Evolutionary conservation across 2,888 invertebrate genomes (phyloP).

Genomic region (Drosophila vallismaia): DNA sequence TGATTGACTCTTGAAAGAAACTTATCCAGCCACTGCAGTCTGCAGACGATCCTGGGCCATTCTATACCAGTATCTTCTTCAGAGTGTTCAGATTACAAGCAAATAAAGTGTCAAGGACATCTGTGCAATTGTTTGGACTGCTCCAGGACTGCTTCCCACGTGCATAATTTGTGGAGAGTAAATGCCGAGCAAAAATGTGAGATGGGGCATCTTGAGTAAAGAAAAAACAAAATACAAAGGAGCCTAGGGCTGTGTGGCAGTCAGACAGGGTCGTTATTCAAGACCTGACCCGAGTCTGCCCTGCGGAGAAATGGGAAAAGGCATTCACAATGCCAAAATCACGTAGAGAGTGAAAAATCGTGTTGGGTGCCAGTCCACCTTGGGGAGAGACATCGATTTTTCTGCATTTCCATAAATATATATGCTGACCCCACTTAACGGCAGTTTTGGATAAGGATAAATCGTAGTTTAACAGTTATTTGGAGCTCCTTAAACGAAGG

Average conservation of each 20-base stretch:
- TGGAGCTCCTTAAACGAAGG: not conserved
- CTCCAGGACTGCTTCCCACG: slow-evolving; percentile 53
- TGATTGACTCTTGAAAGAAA: slow-evolving; percentile 56
- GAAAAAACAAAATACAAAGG: slow-evolving; percentile 34
- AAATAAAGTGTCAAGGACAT: slow-evolving; percentile 72
- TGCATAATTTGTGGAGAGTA: slow-evolving; percentile 67
- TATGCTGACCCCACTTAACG: slow-evolving; percentile 8
- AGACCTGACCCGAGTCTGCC: slow-evolving; percentile 23
- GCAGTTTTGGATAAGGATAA: too few relatives aligned
- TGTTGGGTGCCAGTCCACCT: not conserved
- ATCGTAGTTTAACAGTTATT: too few relatives aligned
- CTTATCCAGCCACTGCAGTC: slow-evolving; percentile 19
- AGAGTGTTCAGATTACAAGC: slow-evolving; percentile 48
- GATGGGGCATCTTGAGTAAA: not conserved
- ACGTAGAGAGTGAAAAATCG: slow-evolving; percentile 53
- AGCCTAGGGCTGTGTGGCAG: slow-evolving; percentile 22
- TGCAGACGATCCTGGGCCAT: not conserved
- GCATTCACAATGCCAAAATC: slow-evolving; percentile 34
- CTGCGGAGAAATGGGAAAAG: slow-evolving; percentile 8
- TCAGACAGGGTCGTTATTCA: slow-evolving; percentile 48
- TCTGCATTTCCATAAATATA: slow-evolving; percentile 37
- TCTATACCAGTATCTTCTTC: slow-evolving; percentile 23
- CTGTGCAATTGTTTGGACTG: slow-evolving; percentile 30
- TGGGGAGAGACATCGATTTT: not conserved
- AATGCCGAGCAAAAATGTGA: not conserved